Base-by-base conservation (phyloP, 2,888 invertebrate genomes). In the Branchellion lobata region DNA sequence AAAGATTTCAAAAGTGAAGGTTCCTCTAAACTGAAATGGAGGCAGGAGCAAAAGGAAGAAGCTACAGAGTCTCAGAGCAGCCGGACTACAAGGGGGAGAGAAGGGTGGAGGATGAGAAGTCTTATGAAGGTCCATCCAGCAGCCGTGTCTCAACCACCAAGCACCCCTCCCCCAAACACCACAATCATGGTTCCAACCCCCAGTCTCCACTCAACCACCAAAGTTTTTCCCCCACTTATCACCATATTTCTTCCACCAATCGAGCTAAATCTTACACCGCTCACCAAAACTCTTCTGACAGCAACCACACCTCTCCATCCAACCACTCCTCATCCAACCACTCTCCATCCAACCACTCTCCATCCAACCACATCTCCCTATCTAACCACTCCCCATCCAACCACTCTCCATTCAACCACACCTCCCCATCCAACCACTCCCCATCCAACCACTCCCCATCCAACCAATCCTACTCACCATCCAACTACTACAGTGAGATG, bases 401-500 rank as follows among this genome's bases (percentile, higher is more conserved):
- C 65, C 11, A n/a, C 8, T 14, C 65, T n/a, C 8, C 65, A 65
- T n/a, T 29, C 29, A n/a, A n/a, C n/a, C n/a, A n/a, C n/a, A n/a
- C n/a, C n/a, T n/a, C n/a, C n/a, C n/a, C n/a, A n/a, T n/a, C n/a
- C n/a, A n/a, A n/a, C n/a, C n/a, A n/a, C n/a, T n/a, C n/a, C n/a
- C n/a, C n/a, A n/a, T n/a, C n/a, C n/a, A n/a, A n/a, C n/a, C n/a
- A n/a, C n/a, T n/a, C n/a, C n/a, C n/a, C n/a, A n/a, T n/a, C n/a
- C n/a, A n/a, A 29, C 11, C 65, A 65, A 65, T n/a, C 11, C 11
- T n/a, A 65, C 8, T 8, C 8, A 24, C 65, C n/a, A 14, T 14
- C 21, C 29, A 34, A 69, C 69, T 34, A 69, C 31, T 69, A 57
- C 61, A 57, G 61, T 57, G 61, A 57, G n/a, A 57, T 57, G 61